Percentiles rank a stretch among this genome's conserved stretches.
phyloP scores from a whole-genome alignment of 2,113 vertebrate species.

The Periophthalmus modestus region DNA sequence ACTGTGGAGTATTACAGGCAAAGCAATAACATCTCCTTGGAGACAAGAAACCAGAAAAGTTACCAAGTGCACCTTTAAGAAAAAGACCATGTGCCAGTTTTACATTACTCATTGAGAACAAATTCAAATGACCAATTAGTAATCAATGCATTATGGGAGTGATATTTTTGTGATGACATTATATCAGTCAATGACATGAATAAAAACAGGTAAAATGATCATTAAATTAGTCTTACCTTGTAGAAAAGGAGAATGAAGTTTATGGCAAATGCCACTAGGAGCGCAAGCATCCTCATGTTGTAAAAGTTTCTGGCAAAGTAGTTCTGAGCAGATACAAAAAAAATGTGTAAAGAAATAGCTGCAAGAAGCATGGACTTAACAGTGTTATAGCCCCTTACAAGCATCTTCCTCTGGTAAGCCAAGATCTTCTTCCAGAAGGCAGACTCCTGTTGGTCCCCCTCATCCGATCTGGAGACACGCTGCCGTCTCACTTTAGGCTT shows the following conservation, averaged over 20 bases:
- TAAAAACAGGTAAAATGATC: background rate
- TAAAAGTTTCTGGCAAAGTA: conserved; percentile 99
- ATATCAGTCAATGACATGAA: too few relatives aligned
- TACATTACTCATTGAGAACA: background rate
- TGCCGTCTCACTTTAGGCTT: conserved; percentile 82
- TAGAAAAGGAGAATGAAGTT: conserved; percentile 98
- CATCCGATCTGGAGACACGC: conserved; percentile 83
- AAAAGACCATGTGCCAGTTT: background rate
- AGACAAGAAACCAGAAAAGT: too few relatives aligned
- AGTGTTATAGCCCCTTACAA: conserved; percentile 72
- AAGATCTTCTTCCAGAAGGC: conserved; percentile 95
- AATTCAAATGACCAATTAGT: background rate
- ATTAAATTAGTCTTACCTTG: conserved; percentile 80
- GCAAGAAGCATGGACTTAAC: background rate
- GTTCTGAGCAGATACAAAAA: conserved; percentile 78
- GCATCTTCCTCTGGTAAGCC: conserved; percentile 92
- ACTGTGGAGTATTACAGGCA: too few relatives aligned
- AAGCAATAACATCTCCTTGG: too few relatives aligned
- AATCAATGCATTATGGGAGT: too few relatives aligned
- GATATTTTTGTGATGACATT: too few relatives aligned
- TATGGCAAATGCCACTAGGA: conserved; percentile 97
- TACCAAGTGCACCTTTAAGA: background rate
- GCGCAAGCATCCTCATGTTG: conserved; percentile 97
- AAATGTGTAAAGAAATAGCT: background rate
- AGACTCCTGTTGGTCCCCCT: conserved; percentile 90